These are phyloP conservation scores for Listronotus oregonensis DNA, from an alignment of 1,140 invertebrate genomes.

Conservation along the genomic window DNA sequence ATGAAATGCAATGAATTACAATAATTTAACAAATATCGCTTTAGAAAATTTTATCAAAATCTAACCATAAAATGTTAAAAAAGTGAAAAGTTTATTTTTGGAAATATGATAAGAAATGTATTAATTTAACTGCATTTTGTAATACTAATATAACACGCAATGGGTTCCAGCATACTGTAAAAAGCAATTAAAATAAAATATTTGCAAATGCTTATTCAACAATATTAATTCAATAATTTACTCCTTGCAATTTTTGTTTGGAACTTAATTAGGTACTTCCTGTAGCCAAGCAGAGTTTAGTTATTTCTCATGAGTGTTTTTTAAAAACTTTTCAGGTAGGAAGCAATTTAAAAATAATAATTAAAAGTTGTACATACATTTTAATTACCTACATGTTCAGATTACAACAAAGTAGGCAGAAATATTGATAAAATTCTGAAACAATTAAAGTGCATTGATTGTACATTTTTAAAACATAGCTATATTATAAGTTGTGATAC, in stretches of 20 bases:
- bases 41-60: constrained; percentile 16
- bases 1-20: neutral
- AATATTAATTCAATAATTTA: constrained; percentile 29
- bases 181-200: constrained; percentile 12
- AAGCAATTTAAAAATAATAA: constrained; percentile 1
- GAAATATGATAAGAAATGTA: constrained; percentile 12
- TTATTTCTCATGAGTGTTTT: constrained; percentile 10
- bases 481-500: too few species aligned
- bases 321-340: constrained; percentile 26
- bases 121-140: constrained; percentile 11
- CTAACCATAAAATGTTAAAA: constrained; percentile 4
- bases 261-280: constrained; percentile 27
- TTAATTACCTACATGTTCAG: constrained; percentile 13
- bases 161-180: constrained; percentile 15
- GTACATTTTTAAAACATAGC: neutral
- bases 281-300: constrained; percentile 5
- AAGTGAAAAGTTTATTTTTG: constrained; percentile 8
- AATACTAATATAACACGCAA: constrained; percentile 13
- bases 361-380: neutral
- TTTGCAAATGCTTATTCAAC: constrained; percentile 31
- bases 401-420: constrained; percentile 15
- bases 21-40: neutral
- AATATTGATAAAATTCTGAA: constrained; percentile 20
- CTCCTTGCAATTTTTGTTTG: constrained; percentile 23
- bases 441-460: constrained; percentile 19